These are phyloP conservation scores for Palythoa heliodiscus DNA, from an alignment of 92 coral and sea anemone genomes.

Conservation along the genomic window DNA sequence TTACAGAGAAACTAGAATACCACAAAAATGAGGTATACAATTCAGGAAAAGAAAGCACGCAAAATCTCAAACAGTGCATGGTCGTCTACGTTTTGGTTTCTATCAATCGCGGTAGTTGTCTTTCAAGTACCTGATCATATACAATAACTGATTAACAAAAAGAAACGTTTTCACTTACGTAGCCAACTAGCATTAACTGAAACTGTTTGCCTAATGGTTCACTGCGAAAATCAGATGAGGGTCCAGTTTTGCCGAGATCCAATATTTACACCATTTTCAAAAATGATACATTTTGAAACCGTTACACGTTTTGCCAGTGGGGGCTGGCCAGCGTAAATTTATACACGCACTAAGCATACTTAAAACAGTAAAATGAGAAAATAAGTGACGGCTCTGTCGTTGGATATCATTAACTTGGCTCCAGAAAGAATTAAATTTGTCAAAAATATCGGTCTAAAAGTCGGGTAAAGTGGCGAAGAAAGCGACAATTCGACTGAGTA, in stretches of 20 bases:
- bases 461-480: conserved; percentile 46
- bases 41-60: not conserved
- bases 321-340: conserved; percentile 13
- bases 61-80: not conserved
- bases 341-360: not conserved
- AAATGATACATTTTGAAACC: conserved; percentile 2
- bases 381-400: conserved; percentile 20
- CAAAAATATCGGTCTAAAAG: conserved; percentile 27
- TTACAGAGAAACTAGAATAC: conserved; percentile 2
- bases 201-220: conserved; percentile 29
- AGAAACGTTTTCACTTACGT: conserved; percentile 40
- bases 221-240: not conserved
- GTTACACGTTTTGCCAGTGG: not conserved
- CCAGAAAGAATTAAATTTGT: conserved; percentile 45
- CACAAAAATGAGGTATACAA: not conserved
- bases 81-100: conserved; percentile 10
- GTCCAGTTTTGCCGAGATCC: not conserved
- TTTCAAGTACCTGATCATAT: conserved; percentile 24
- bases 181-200: conserved; percentile 7
- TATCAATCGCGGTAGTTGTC: conserved; percentile 22
- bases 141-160: conserved; percentile 17
- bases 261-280: not conserved
- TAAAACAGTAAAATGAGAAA: conserved; percentile 11
- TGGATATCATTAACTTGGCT: conserved; percentile 44
- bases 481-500: conserved; percentile 38